Evolutionary conservation across 2,113 vertebrate species (phyloP).

Genomic region (Psophia crepitans): DNA sequence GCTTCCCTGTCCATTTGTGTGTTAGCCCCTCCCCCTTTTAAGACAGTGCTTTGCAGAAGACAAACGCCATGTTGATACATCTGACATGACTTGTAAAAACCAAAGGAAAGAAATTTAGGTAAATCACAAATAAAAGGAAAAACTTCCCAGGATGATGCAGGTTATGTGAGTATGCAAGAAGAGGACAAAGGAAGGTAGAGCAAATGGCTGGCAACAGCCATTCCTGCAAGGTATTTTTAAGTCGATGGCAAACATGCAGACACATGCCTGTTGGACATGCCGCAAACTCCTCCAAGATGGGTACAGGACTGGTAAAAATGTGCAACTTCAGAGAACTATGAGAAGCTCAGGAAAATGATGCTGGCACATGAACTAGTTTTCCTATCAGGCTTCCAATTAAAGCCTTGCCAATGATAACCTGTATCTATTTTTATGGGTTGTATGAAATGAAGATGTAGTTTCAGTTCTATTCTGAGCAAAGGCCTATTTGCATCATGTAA

Average conservation of each 20-base stretch:
- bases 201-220: neutral
- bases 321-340: neutral
- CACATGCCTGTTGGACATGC: neutral
- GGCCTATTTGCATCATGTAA: neutral
- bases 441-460: neutral
- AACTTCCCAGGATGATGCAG: neutral
- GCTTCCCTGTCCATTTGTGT: neutral
- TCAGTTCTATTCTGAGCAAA: neutral
- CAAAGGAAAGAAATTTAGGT: neutral
- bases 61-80: neutral
- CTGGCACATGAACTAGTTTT: neutral
- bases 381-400: neutral
- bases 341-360: neutral
- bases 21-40: neutral
- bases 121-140: neutral
- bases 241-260: neutral
- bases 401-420: neutral
- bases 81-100: neutral
- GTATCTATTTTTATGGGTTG: neutral
- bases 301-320: neutral
- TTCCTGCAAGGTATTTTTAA: neutral
- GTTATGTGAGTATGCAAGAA: neutral
- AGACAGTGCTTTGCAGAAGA: neutral
- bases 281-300: neutral
- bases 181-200: neutral